Evolutionary conservation across 2,888 invertebrate genomes (phyloP), one percentile per base, ranked within the genome.

Genomic region (Argyresthia goedartella): DNA sequence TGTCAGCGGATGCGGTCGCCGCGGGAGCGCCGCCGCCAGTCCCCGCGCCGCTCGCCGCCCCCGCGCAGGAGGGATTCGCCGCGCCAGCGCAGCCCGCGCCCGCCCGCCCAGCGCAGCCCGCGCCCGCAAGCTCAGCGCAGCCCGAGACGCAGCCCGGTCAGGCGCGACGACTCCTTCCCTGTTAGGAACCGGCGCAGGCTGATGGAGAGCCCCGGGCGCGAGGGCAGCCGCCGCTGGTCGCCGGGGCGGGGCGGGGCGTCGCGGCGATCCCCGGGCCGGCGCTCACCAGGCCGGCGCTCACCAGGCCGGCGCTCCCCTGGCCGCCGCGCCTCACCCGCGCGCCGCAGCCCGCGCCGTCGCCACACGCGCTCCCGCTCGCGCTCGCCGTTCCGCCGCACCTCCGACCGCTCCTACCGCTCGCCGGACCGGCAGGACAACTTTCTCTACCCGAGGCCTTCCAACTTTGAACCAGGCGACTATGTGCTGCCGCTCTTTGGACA

Each of bases 261-360:
- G 34, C 43, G n/a, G 46, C 50, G 15, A 48, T 46, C 25, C 13
- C 48, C 48, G 3, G 8, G 8, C 48, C 50, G 52, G 2, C 58
- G 56, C 16, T 55, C 47, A 4, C 59, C 60, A 0, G n/a, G n/a
- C n/a, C 59, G 58, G 7, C 59, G 54, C 8, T 60, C 59, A 4
- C 59, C 60, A 0, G n/a, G n/a, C n/a, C 59, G 58, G 7, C 59
- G 54, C 8, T 60, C 59, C 43, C 55, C 57, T 4, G 56, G 50
- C 39, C 52, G 56, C 45, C 51, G 42, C 39, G 54, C 57, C 15
- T 55, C 57, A 44, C 53, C 51, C 4, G 9, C 9, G 46, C 47
- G 14, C 49, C 52, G 33, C 51, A 35, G 35, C 2, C 47, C 47
- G 1, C 8, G 35, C 35, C 50, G 16, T 16, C 13, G 16, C 41